These are phyloP conservation scores for Holothuria glaberrima DNA, from an alignment of 35 echinoderm and acorn worm genomes.

Conservation along the genomic window DNA sequence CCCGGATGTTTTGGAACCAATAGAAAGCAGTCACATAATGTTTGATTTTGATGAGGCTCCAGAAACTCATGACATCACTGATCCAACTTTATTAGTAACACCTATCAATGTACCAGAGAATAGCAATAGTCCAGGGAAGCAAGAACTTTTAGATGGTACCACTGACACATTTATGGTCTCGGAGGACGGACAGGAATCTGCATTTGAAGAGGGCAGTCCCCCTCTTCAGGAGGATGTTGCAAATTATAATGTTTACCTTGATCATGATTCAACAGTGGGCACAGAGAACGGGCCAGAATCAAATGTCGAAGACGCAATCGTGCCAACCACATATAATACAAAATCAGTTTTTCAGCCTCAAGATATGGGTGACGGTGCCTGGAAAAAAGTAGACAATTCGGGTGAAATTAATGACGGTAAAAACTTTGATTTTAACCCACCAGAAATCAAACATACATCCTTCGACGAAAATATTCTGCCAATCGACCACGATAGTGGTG, in stretches of 20 bases:
- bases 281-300: not conserved
- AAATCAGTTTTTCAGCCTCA: not conserved
- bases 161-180: not conserved
- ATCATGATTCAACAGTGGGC: not conserved
- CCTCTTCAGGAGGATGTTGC: not conserved
- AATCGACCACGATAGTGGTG: not conserved
- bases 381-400: not conserved
- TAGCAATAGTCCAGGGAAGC: not conserved
- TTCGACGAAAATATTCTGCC: constrained; percentile 40
- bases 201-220: not conserved
- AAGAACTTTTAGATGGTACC: not conserved
- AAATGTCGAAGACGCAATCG: not conserved
- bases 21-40: not conserved
- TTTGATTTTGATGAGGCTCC: not conserved
- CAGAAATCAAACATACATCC: not conserved
- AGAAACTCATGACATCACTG: not conserved
- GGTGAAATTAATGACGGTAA: not conserved
- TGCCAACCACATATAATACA: not conserved
- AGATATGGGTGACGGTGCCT: not conserved
- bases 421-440: not conserved
- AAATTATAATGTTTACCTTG: not conserved
- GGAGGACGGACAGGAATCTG: too few relatives aligned
- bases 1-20: not conserved
- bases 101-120: not conserved
- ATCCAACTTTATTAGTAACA: not conserved